Percentiles rank a stretch among this genome's conserved stretches.
phyloP scores from a whole-genome alignment of 2,888 invertebrate species.

The Agriopis marginaria region DNA sequence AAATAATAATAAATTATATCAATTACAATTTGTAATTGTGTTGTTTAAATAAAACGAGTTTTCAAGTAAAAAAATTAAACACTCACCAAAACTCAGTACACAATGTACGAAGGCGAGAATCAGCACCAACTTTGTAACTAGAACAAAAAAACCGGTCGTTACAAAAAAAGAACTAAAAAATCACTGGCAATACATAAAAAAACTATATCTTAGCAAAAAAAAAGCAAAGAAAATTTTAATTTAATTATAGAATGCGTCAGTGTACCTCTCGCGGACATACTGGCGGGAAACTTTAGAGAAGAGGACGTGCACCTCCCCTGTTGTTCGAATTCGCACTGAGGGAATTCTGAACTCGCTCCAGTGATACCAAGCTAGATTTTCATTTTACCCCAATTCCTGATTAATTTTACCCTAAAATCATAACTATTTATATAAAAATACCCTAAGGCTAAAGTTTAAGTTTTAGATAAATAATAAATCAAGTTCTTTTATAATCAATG shows the following conservation, averaged over 20 bases:
- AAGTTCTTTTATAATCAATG: too few relatives aligned
- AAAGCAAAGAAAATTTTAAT: conserved; percentile 20
- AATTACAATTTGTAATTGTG: too few relatives aligned
- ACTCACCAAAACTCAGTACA: conserved; percentile 77
- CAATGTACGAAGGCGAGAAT: conserved; percentile 66
- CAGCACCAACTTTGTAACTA: conserved; percentile 76
- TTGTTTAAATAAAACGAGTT: neutral
- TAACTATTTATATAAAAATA: too few relatives aligned
- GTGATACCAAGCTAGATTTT: too few relatives aligned
- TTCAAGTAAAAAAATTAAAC: conserved; percentile 11
- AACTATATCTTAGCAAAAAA: conserved; percentile 13
- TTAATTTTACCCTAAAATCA: too few relatives aligned
- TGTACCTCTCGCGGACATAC: conserved; percentile 76
- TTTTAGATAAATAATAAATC: too few relatives aligned
- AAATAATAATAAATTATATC: too few relatives aligned
- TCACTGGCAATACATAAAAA: conserved; percentile 7
- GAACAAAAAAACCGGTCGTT: conserved; percentile 55
- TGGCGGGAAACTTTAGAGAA: conserved; percentile 66
- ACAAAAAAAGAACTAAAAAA: neutral
- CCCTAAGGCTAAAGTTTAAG: too few relatives aligned
- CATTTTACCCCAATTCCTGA: too few relatives aligned
- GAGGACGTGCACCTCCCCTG: conserved; percentile 65
- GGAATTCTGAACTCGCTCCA: conserved; percentile 2
- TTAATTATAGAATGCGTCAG: conserved; percentile 41
- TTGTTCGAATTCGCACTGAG: conserved; percentile 60